Percentiles rank a stretch among this genome's conserved stretches.
Conservation (phyloP, 2,888 invertebrate genomes). For the Ophioninae sp. region DNA sequence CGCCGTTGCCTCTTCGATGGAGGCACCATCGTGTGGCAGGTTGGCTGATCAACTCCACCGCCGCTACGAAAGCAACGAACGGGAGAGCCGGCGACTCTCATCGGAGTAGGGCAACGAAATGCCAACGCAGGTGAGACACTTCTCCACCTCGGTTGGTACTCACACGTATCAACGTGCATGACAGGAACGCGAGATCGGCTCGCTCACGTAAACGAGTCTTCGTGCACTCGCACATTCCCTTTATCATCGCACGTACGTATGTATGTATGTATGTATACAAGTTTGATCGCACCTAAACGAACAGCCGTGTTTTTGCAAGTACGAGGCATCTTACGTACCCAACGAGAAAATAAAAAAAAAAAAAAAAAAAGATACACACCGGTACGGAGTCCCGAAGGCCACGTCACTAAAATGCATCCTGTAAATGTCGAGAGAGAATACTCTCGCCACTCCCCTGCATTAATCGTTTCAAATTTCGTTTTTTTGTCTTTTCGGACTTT, state of each 20-base stretch:
- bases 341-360: slow-evolving; percentile 8
- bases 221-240: slow-evolving; percentile 1
- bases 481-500: too few relatives aligned
- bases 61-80: slow-evolving; percentile 55
- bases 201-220: not conserved
- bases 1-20: slow-evolving; percentile 26
- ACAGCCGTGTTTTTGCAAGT: slow-evolving; percentile 13
- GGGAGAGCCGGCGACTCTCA: slow-evolving; percentile 65
- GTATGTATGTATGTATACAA: slow-evolving; percentile 15
- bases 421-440: not conserved
- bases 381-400: not conserved
- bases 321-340: slow-evolving; percentile 1
- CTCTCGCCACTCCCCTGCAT: not conserved
- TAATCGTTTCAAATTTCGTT: not conserved
- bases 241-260: not conserved
- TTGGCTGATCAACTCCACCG: slow-evolving; percentile 53
- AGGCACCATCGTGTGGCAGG: slow-evolving; percentile 47
- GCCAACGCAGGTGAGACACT: slow-evolving; percentile 73
- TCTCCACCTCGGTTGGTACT: slow-evolving; percentile 50
- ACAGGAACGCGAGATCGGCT: not conserved
- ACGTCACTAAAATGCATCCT: not conserved
- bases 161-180: not conserved
- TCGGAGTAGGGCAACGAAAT: slow-evolving; percentile 74
- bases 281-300: slow-evolving; percentile 38
- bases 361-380: not conserved